A percentile compares a stretch with the other conserved stretches of the same genome.
Conservation (phyloP, 2,888 invertebrate genomes). For the Nephrotoma appendiculata region DNA sequence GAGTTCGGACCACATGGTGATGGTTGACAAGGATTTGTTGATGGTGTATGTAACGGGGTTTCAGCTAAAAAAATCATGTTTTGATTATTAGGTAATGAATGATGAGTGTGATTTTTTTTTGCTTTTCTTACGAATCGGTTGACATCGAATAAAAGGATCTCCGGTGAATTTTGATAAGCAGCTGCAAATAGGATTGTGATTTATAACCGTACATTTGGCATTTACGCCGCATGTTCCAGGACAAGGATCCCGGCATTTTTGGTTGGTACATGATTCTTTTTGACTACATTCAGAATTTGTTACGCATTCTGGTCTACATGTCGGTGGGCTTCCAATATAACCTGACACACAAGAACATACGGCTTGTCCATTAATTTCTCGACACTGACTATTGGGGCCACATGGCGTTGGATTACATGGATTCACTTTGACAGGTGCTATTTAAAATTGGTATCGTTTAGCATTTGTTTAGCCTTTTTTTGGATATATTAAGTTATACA, state of each 20-base stretch:
- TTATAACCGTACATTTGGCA: constrained; percentile 60
- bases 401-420: constrained; percentile 60
- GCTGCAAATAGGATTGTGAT: constrained; percentile 62
- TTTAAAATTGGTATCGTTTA: neutral
- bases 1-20: constrained; percentile 50
- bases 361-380: constrained; percentile 45
- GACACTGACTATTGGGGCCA: constrained; percentile 62
- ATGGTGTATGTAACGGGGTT: constrained; percentile 11
- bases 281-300: constrained; percentile 52
- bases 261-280: constrained; percentile 50
- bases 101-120: neutral
- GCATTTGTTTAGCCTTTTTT: neutral
- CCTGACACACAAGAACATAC: constrained; percentile 52
- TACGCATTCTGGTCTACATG: constrained; percentile 55
- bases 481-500: constrained; percentile 16
- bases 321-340: constrained; percentile 57
- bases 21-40: constrained; percentile 40
- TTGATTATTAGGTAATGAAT: neutral
- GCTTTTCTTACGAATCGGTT: constrained; percentile 35
- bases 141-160: constrained; percentile 36
- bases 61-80: constrained; percentile 7
- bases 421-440: constrained; percentile 36
- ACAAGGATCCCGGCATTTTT: constrained; percentile 61
- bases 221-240: constrained; percentile 58
- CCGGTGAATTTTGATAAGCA: constrained; percentile 37